Base-by-base conservation (phyloP, 2,888 invertebrate genomes). In the Syrista parreyssii region DNA sequence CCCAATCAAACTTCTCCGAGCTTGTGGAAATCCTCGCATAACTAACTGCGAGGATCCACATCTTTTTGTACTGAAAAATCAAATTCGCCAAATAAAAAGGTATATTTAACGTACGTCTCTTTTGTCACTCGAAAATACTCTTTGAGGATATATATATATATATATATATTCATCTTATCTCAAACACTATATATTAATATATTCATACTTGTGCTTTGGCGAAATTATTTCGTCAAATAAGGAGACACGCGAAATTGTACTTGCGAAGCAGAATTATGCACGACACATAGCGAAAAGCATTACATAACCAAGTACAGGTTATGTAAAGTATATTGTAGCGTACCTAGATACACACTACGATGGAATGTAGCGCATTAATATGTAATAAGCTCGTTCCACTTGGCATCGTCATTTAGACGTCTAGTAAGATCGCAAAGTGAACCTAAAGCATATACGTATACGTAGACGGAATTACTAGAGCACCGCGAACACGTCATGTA, bases 1-100 rank as follows among this genome's bases (percentile, higher is more conserved):
- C 79, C 84, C 84, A 86, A 86, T 86, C 84, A 86, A 86, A 86
- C 84, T 86, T 86, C 79, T 76, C 76, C 80, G 55, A 79, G 81
- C 81, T 79, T 79, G 80, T 76, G 79, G 82, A 82, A 86, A 84
- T 83, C 84, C 81, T 79, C 77, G 73, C 80, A 79, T 55, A 55
- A 55, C 55, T 23, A 23, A 55, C 55, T 55, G 23, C 9, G 55
- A 23, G 55, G 23, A 9, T 55, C 55, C 23, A 55, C 9, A 23
- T 55, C 23, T 23, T 55, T 55, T 55, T 23, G 55, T 15, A 55
- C 2, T 23, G 55, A 15, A 23, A 23, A 55, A 55, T 55, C 23
- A 55, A 23, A 55, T 55, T 55, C 9, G 12, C 12, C 12, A 12
- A 6, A 23, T 9, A 23, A 23, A 23, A 55, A 2, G 23, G 9